These are phyloP conservation scores for Tolypeutes matacus DNA, from an alignment of 2,797 vertebrate species.

Conservation along the genomic window DNA sequence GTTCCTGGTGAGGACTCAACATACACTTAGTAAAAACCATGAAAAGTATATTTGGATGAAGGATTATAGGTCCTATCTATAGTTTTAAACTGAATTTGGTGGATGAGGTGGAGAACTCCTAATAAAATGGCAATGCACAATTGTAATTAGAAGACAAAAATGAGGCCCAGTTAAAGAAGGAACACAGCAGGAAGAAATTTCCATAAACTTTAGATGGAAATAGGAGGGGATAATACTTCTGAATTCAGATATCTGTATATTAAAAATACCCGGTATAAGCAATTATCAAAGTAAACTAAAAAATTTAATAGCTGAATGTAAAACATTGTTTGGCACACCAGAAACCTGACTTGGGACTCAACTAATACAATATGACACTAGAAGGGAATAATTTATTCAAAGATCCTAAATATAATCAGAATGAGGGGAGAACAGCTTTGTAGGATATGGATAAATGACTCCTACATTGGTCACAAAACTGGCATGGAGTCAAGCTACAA, in stretches of 20 bases:
- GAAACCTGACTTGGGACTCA: not conserved
- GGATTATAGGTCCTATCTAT: not conserved
- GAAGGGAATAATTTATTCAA: slow-evolving; percentile 54
- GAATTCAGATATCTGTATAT: not conserved
- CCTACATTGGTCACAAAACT: not conserved
- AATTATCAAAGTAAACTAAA: not conserved
- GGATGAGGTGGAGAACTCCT: not conserved
- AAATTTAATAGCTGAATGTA: not conserved
- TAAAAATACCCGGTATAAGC: not conserved
- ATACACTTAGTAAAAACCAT: not conserved
- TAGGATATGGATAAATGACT: not conserved
- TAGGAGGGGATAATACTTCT: not conserved
- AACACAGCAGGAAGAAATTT: not conserved
- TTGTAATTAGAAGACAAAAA: not conserved
- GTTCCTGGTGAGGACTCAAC: not conserved
- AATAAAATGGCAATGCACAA: not conserved
- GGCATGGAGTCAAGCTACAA: not conserved
- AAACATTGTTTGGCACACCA: not conserved
- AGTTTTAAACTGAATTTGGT: slow-evolving; percentile 49
- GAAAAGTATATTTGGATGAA: slow-evolving; percentile 20
- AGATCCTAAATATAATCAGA: slow-evolving; percentile 48
- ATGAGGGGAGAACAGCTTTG: not conserved
- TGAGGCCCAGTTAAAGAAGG: not conserved
- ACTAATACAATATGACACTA: not conserved
- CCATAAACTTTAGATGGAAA: not conserved